These are phyloP conservation scores for Phalangium opilio DNA, from an alignment of 2,888 invertebrate species.

Conservation along the genomic window DNA sequence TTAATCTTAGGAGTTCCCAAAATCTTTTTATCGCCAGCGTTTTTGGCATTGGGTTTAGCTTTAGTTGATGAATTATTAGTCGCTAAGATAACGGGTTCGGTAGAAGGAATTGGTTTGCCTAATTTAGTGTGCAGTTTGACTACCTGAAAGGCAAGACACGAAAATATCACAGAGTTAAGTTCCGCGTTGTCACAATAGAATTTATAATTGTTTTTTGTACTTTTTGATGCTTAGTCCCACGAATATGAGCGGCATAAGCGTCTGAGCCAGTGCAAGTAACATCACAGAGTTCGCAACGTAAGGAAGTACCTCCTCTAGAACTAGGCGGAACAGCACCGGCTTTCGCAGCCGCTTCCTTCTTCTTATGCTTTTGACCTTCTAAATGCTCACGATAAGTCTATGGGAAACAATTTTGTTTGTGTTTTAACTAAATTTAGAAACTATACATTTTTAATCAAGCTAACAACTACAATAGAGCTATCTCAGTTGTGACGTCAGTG, in stretches of 20 bases:
- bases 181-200: no score
- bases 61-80: constrained; percentile 18
- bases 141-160: constrained; percentile 33
- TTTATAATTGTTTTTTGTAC: constrained; percentile 34
- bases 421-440: no score
- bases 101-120: constrained; percentile 92
- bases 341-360: constrained; percentile 64
- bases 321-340: constrained; percentile 13
- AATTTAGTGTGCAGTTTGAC: constrained; percentile 90
- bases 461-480: no score
- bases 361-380: constrained; percentile 97
- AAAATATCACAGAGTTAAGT: neutral
- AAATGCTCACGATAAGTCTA: constrained; percentile 86
- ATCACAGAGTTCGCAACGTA: constrained; percentile 93
- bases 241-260: constrained; percentile 94
- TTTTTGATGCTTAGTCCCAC: constrained; percentile 96
- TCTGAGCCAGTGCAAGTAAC: constrained; percentile 97
- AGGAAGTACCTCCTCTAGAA: constrained; percentile 38
- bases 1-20: constrained; percentile 61
- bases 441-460: no score
- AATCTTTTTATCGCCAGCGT: constrained; percentile 31
- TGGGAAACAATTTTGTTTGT: no score
- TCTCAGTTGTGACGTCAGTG: no score
- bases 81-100: constrained; percentile 72
- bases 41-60: constrained; percentile 9